Evolutionary conservation across 2,797 vertebrate genomes (phyloP).

Genomic region (Rhincodon typus): DNA sequence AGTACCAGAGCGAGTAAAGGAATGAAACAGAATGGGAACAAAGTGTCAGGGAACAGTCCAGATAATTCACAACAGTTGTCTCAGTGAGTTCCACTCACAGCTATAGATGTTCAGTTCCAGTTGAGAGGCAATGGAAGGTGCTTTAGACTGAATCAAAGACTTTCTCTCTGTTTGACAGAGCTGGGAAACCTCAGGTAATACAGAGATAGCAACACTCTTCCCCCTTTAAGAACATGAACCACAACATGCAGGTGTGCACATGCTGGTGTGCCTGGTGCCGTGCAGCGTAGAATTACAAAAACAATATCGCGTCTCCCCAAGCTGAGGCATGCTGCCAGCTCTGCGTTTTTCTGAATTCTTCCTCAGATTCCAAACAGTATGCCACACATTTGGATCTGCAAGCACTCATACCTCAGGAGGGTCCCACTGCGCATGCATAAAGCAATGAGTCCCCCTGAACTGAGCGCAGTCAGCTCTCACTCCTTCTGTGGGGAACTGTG

Average conservation of each 20-base stretch:
- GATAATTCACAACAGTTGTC: background rate
- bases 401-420: background rate
- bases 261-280: background rate
- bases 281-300: background rate
- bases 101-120: background rate
- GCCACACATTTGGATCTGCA: background rate
- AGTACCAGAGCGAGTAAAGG: background rate
- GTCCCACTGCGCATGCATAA: background rate
- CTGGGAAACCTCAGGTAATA: too few species aligned
- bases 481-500: background rate
- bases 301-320: background rate
- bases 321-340: background rate
- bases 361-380: background rate
- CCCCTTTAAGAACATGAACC: background rate
- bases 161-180: background rate
- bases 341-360: background rate
- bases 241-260: background rate
- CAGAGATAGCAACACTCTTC: background rate
- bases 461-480: background rate
- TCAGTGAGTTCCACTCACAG: background rate
- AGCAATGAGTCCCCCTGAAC: background rate
- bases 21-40: background rate
- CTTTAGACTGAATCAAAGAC: background rate
- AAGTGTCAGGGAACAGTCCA: background rate
- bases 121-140: background rate